A percentile compares a stretch with the other conserved stretches of the same genome.
Evolutionary conservation across 2,113 vertebrate genomes (phyloP).

Genomic region (Pteruthius melanotis): DNA sequence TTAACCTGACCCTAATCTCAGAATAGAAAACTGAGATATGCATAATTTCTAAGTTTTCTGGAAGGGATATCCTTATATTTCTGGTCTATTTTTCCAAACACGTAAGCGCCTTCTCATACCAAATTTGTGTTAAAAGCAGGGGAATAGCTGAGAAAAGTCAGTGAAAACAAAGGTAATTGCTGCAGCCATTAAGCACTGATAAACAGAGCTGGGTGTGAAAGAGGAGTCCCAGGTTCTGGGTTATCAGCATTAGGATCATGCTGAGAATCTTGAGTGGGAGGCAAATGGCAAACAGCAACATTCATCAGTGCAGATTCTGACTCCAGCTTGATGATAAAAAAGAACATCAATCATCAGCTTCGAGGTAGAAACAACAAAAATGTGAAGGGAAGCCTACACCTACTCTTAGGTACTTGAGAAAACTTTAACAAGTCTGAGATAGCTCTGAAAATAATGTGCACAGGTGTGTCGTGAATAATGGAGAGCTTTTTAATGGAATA

Average conservation of each 20-base stretch:
- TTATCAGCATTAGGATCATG: neutral
- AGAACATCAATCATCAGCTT: neutral
- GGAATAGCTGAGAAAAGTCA: neutral
- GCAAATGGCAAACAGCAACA: neutral
- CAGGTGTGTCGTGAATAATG: neutral
- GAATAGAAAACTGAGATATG: neutral
- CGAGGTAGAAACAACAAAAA: neutral
- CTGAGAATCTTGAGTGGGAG: neutral
- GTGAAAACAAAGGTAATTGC: neutral
- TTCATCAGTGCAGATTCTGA: neutral
- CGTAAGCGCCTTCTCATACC: accelerated
- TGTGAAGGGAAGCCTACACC: neutral
- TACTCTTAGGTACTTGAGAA: neutral
- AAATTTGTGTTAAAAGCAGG: neutral
- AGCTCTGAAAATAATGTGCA: neutral
- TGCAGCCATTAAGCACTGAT: neutral
- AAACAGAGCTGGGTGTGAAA: neutral
- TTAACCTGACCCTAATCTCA: neutral
- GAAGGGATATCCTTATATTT: neutral
- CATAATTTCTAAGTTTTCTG: neutral
- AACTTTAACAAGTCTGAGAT: neutral
- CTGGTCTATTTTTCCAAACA: neutral
- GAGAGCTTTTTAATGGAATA: neutral
- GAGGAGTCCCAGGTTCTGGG: neutral
- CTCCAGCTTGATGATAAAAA: neutral